phyloP scores from a whole-genome alignment of 2,797 vertebrate species.

The Catharus ustulatus region DNA sequence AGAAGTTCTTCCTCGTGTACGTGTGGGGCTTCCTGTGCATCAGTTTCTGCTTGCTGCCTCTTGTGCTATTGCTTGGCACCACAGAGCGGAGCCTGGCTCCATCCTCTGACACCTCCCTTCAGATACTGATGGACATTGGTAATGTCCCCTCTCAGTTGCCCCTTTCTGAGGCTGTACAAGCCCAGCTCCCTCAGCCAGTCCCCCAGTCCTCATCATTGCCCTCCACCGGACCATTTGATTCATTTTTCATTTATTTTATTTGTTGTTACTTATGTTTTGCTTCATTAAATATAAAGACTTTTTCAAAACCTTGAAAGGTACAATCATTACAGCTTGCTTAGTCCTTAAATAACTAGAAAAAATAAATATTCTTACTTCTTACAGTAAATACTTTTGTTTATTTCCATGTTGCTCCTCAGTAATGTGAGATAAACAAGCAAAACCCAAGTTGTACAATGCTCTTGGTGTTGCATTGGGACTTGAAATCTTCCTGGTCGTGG shows the following conservation, averaged over 20 bases:
- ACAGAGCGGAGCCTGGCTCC: neutral
- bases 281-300: neutral
- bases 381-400: rapidly evolving
- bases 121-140: neutral
- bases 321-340: neutral
- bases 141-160: neutral
- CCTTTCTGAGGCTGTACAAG: neutral
- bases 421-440: rapidly evolving
- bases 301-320: neutral
- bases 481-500: no score
- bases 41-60: neutral
- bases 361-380: neutral
- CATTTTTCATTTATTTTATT: rapidly evolving
- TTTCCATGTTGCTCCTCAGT: neutral
- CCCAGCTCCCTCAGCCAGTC: neutral
- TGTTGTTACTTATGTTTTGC: neutral
- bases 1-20: neutral
- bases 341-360: neutral
- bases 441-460: rapidly evolving
- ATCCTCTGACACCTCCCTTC: neutral
- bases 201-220: neutral
- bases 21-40: neutral
- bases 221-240: neutral
- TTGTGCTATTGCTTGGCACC: neutral
- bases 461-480: neutral